These are phyloP conservation scores for Tipula vernalis DNA, from an alignment of 2,888 invertebrate species.

Conservation along the genomic window DNA sequence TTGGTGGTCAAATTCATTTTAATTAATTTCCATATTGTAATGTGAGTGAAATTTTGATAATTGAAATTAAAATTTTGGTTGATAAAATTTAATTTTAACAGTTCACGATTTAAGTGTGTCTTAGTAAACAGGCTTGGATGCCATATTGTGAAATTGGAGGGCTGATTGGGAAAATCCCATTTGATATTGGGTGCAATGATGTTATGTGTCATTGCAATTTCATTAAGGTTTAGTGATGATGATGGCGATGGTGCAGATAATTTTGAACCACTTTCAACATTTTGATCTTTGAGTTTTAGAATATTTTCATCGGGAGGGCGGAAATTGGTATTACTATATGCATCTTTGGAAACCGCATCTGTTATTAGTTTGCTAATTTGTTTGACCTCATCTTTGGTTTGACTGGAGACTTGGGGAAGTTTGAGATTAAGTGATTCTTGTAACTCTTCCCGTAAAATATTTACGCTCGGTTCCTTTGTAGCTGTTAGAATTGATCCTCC, in stretches of 20 bases:
- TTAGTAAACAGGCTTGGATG: background rate
- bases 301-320: background rate
- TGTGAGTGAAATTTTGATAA: slow-evolving; percentile 18
- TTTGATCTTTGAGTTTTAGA: background rate
- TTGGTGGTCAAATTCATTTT: slow-evolving; percentile 23
- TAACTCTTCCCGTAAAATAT: background rate
- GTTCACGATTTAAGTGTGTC: slow-evolving; percentile 21
- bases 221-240: background rate
- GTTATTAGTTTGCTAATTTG: background rate
- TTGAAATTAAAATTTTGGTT: slow-evolving; percentile 26
- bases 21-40: slow-evolving; percentile 27
- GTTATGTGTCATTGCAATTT: background rate
- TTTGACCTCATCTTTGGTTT: background rate
- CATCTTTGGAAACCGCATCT: background rate
- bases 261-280: background rate
- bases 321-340: background rate
- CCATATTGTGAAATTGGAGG: background rate
- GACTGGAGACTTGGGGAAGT: background rate
- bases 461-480: background rate
- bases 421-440: background rate
- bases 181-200: background rate
- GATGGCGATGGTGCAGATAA: background rate
- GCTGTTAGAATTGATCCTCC: background rate
- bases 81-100: slow-evolving; percentile 25
- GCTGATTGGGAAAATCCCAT: background rate